phyloP scores from a whole-genome alignment of 1,140 invertebrate genomes.

The Atta texana region DNA sequence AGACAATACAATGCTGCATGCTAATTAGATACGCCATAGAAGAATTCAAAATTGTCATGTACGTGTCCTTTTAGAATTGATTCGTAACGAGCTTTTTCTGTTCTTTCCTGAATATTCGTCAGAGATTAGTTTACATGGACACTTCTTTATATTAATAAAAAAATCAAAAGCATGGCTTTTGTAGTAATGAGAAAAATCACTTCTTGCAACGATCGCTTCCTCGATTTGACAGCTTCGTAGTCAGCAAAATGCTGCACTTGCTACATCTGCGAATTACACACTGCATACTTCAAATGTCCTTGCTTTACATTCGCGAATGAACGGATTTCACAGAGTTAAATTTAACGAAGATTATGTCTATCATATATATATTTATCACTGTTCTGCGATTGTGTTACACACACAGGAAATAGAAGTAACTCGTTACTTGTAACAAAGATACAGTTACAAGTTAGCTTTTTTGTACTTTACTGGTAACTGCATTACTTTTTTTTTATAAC shows the following conservation, averaged over 20 bases:
- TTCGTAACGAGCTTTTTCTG: neutral
- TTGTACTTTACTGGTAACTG: too few relatives aligned
- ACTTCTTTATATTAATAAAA: slow-evolving; percentile 42
- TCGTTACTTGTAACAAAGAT: too few relatives aligned
- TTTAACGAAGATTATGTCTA: neutral
- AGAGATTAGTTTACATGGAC: slow-evolving; percentile 32
- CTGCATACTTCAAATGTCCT: slow-evolving; percentile 40
- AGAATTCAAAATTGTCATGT: slow-evolving; percentile 57
- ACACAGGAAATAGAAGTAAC: neutral
- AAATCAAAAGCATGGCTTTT: slow-evolving; percentile 49
- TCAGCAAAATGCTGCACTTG: slow-evolving; percentile 59
- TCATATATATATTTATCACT: neutral
- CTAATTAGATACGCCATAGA: slow-evolving; percentile 54
- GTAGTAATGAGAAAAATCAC: slow-evolving; percentile 50
- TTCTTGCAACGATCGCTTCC: slow-evolving; percentile 52
- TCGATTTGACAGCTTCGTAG: neutral
- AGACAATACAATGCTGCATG: neutral
- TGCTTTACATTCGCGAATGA: slow-evolving; percentile 25
- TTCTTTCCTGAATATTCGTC: neutral
- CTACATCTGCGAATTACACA: slow-evolving; percentile 51
- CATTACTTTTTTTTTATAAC: too few relatives aligned
- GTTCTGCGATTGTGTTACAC: neutral
- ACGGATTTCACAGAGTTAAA: neutral
- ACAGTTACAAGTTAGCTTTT: too few relatives aligned
- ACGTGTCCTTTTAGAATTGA: neutral